A percentile compares a stretch with the other conserved stretches of the same genome.
Conservation (phyloP, 2,797 vertebrate genomes). For the Pipistrellus kuhlii region DNA sequence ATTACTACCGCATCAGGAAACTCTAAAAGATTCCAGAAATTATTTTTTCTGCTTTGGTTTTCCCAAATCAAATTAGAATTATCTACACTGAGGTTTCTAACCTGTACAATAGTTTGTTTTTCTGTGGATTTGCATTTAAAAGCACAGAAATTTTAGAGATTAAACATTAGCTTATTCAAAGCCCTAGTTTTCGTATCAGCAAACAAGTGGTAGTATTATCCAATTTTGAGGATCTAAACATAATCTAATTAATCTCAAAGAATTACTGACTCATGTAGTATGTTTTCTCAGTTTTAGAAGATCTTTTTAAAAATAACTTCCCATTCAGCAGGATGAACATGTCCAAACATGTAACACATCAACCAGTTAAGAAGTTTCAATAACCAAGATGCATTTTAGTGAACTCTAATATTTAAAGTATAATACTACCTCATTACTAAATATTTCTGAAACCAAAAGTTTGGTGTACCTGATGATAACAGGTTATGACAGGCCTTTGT, state of each 20-base stretch:
- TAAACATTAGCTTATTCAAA: constrained; percentile 25
- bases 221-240: constrained; percentile 14
- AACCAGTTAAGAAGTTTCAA: not conserved
- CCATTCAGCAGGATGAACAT: not conserved
- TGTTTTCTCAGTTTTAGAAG: not conserved
- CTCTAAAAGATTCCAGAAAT: not conserved
- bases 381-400: not conserved
- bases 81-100: not conserved
- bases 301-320: constrained; percentile 45
- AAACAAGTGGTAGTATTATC: not conserved
- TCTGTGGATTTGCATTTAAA: not conserved
- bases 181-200: not conserved
- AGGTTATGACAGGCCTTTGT: not conserved
- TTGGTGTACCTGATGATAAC: not conserved
- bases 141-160: constrained; percentile 24
- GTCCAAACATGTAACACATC: constrained; percentile 2
- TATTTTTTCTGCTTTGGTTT: constrained; percentile 27
- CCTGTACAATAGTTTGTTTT: not conserved
- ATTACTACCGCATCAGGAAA: not conserved
- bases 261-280: not conserved
- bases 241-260: constrained; percentile 31
- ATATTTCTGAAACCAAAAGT: constrained; percentile 41
- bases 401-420: constrained; percentile 47
- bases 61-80: constrained; percentile 34
- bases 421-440: not conserved